phyloP scores from a whole-genome alignment of 2,113 vertebrate genomes.

The Eudyptes chrysolophus region DNA sequence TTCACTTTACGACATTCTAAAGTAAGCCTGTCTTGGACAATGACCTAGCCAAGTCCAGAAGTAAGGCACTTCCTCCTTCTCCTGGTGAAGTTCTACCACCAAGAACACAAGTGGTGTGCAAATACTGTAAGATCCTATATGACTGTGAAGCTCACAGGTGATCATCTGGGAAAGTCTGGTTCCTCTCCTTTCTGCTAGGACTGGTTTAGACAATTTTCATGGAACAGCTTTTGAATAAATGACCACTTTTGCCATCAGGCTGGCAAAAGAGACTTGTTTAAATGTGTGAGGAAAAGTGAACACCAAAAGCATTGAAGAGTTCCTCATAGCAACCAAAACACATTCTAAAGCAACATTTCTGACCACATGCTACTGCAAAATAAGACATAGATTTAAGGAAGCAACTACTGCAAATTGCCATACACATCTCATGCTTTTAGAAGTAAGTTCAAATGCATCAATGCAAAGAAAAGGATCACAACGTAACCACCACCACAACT shows the following conservation, averaged over 20 bases:
- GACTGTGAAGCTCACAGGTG: not conserved
- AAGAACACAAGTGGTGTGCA: not conserved
- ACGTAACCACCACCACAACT: rapidly evolving
- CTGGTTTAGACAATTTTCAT: not conserved
- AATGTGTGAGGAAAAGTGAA: not conserved
- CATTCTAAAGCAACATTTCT: not conserved
- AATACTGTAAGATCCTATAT: not conserved
- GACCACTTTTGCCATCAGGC: not conserved
- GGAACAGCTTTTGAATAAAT: not conserved
- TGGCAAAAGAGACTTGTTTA: not conserved
- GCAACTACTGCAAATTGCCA: not conserved
- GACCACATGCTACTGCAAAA: not conserved
- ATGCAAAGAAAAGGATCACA: not conserved
- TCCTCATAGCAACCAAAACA: not conserved
- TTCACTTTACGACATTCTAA: not conserved
- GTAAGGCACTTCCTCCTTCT: not conserved
- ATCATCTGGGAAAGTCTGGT: not conserved
- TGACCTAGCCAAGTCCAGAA: not conserved
- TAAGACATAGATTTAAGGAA: not conserved
- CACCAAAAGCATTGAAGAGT: not conserved
- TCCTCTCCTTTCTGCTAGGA: not conserved
- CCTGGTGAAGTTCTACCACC: not conserved
- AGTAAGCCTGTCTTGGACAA: not conserved
- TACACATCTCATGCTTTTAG: not conserved
- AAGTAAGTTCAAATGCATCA: not conserved